A percentile compares a stretch with the other conserved stretches of the same genome.
These are phyloP conservation scores for Helicorthomorpha holstii DNA, from an alignment of 1,140 invertebrate genomes.

Conservation along the genomic window DNA sequence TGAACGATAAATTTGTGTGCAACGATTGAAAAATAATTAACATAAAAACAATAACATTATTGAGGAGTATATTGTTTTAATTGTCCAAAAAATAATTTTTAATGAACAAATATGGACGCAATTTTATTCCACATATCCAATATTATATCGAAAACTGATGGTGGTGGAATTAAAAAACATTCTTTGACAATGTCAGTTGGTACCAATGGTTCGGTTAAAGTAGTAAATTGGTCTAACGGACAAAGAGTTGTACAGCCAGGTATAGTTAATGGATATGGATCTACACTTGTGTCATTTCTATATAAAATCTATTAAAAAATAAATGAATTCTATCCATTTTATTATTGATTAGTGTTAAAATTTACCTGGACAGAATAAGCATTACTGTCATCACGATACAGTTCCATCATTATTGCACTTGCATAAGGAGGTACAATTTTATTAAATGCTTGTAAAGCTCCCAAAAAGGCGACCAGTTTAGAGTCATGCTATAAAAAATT, in stretches of 20 bases:
- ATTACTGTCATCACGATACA: background rate
- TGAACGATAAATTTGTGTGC: no score
- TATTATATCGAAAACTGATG: no score
- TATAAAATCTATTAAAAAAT: background rate
- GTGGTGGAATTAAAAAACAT: no score
- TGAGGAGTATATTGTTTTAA: no score
- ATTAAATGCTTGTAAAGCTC: background rate
- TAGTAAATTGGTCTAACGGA: background rate
- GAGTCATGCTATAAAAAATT: background rate
- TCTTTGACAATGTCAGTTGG: background rate
- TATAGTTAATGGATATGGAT: background rate
- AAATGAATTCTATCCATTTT: background rate
- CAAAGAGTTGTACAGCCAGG: background rate
- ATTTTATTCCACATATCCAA: no score
- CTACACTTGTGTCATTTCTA: background rate
- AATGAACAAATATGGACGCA: no score
- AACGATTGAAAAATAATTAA: no score
- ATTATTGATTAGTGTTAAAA: background rate
- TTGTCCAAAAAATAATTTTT: no score
- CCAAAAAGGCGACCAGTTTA: background rate
- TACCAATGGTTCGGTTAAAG: background rate
- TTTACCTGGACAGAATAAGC: background rate
- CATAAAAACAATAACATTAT: no score
- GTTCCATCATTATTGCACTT: background rate
- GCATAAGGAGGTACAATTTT: background rate